Conservation (phyloP, 2,113 vertebrate genomes). For the Leptodactylus fuscus region DNA sequence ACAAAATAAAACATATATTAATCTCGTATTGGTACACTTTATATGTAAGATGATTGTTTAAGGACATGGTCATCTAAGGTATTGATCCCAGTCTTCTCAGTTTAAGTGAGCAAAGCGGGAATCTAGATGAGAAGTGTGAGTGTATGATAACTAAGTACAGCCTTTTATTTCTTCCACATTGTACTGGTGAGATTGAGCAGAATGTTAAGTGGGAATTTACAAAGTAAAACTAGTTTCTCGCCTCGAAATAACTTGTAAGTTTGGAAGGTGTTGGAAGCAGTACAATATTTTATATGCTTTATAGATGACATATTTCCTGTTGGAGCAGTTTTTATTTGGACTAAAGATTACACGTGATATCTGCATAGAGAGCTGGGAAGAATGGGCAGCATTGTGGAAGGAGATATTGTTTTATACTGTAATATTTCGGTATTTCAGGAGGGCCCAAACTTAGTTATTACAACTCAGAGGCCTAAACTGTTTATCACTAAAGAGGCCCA, state of each 20-base stretch:
- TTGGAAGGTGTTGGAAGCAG: not conserved
- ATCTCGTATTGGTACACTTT: not conserved
- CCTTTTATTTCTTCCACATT: not conserved
- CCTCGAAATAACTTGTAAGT: not conserved
- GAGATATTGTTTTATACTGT: not conserved
- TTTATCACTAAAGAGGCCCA: not conserved
- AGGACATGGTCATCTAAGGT: not conserved
- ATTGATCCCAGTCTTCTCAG: not conserved
- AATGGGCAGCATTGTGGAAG: not conserved
- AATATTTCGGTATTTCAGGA: not conserved
- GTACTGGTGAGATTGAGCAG: not conserved
- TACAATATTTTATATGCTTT: conserved; percentile 18
- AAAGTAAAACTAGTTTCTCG: not conserved
- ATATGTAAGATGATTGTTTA: not conserved
- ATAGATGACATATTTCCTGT: conserved; percentile 3
- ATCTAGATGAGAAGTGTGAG: not conserved
- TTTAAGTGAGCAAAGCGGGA: not conserved
- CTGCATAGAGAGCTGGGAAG: not conserved
- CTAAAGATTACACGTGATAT: not conserved
- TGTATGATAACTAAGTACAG: not conserved
- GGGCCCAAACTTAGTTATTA: not conserved
- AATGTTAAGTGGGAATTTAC: not conserved
- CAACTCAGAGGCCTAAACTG: conserved; percentile 1
- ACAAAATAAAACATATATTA: not conserved
- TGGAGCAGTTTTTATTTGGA: conserved; percentile 2